These are phyloP conservation scores for Scomber scombrus DNA, from an alignment of 2,113 vertebrate species.

Conservation along the genomic window DNA sequence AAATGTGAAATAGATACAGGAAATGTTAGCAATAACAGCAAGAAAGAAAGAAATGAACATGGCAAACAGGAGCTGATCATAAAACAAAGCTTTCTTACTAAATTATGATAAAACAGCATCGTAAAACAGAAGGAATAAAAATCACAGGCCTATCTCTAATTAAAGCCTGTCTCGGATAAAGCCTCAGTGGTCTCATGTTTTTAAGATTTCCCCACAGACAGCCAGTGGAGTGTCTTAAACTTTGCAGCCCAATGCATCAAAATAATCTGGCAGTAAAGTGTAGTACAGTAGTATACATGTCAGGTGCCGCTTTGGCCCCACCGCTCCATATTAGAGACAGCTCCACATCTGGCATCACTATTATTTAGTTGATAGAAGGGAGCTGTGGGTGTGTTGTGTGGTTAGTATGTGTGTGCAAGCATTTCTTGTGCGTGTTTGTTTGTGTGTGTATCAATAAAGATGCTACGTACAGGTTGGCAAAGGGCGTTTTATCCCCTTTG, in stretches of 20 bases:
- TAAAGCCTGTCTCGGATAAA: background rate
- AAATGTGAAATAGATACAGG: slow-evolving; percentile 21
- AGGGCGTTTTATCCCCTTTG: slow-evolving; percentile 37
- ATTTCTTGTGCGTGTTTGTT: slow-evolving; percentile 15
- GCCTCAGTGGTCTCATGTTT: background rate
- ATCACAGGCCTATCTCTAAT: background rate
- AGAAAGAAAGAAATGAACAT: background rate
- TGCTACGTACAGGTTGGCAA: slow-evolving; percentile 24
- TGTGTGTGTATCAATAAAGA: slow-evolving; percentile 13
- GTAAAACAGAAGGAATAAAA: slow-evolving; percentile 1
- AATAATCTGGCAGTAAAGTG: slow-evolving; percentile 23
- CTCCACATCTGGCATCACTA: slow-evolving; percentile 42
- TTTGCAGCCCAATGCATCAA: background rate
- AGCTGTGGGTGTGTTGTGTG: background rate
- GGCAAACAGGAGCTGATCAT: background rate
- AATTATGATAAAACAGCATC: background rate
- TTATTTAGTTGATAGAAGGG: slow-evolving; percentile 29
- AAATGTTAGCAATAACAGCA: background rate
- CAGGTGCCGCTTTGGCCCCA: slow-evolving; percentile 34
- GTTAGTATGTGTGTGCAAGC: background rate
- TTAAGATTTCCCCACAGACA: slow-evolving; percentile 11
- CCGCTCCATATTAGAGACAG: slow-evolving; percentile 6
- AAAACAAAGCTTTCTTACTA: background rate
- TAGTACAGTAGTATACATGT: slow-evolving; percentile 12
- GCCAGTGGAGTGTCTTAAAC: slow-evolving; percentile 11